A percentile compares a stretch with the other conserved stretches of the same genome.
These are phyloP conservation scores for Lasiommata megera DNA, from an alignment of 2,888 invertebrate genomes.

Conservation along the genomic window DNA sequence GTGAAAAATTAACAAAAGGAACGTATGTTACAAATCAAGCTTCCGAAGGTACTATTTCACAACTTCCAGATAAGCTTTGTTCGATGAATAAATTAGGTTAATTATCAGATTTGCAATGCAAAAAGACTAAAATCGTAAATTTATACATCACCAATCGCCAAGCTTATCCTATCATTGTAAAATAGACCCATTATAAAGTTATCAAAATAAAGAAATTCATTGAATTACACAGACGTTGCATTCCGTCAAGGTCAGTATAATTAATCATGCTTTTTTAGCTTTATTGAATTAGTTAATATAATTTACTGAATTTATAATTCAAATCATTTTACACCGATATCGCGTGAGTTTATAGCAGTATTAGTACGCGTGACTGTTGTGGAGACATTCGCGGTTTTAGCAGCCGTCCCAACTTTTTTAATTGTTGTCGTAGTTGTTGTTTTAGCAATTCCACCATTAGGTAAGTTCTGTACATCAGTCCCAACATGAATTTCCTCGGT, in stretches of 20 bases:
- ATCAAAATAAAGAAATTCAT: neutral
- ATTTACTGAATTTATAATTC: neutral
- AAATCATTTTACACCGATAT: constrained; percentile 65
- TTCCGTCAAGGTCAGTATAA: neutral
- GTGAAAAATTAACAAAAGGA: neutral
- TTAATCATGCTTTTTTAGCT: constrained; percentile 7
- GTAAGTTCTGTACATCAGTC: constrained; percentile 62
- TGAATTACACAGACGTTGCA: neutral
- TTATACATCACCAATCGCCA: too few relatives aligned
- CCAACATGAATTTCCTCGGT: constrained; percentile 63
- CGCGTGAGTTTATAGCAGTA: constrained; percentile 65
- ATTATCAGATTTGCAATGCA: too few relatives aligned
- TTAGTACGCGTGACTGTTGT: constrained; percentile 61
- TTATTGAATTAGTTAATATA: constrained; percentile 1
- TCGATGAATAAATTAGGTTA: too few relatives aligned
- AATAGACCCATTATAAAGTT: neutral
- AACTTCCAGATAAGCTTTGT: too few relatives aligned
- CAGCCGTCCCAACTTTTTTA: constrained; percentile 62
- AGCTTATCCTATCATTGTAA: too few relatives aligned
- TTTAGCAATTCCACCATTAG: constrained; percentile 64
- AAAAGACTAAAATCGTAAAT: too few relatives aligned
- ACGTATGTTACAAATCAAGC: neutral
- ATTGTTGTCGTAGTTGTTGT: constrained; percentile 71
- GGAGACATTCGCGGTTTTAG: constrained; percentile 60
- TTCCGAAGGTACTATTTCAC: too few relatives aligned